These are phyloP conservation scores for Cyprinodon diabolis DNA, from an alignment of 2,797 vertebrate genomes.

Conservation along the genomic window DNA sequence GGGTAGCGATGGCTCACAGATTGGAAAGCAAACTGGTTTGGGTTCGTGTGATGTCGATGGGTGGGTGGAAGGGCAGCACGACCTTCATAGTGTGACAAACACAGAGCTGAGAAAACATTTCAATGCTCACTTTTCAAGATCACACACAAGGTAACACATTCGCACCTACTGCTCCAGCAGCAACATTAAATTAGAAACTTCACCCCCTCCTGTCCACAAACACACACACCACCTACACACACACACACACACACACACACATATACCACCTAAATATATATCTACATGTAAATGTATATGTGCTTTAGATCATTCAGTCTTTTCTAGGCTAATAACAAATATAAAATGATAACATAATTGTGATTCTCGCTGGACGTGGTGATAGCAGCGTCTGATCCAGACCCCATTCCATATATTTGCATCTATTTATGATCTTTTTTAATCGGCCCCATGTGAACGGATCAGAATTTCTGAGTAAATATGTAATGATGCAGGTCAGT, in stretches of 20 bases:
- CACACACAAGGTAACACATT: slow-evolving; percentile 15
- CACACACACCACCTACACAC: background rate
- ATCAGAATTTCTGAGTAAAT: slow-evolving; percentile 42
- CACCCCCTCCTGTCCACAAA: background rate
- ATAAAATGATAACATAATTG: slow-evolving; percentile 39
- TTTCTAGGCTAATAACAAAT: slow-evolving; percentile 13
- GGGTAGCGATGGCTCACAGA: slow-evolving; percentile 53
- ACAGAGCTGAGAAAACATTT: slow-evolving; percentile 45
- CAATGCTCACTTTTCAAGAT: slow-evolving; percentile 38
- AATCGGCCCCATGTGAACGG: slow-evolving; percentile 50
- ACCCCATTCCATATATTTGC: slow-evolving; percentile 82
- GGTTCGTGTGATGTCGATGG: slow-evolving; percentile 54
- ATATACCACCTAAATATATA: no score
- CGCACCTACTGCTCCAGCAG: background rate
- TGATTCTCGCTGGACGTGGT: slow-evolving; percentile 42
- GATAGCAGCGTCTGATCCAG: slow-evolving; percentile 62
- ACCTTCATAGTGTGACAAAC: slow-evolving; percentile 54
- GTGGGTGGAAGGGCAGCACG: slow-evolving; percentile 53
- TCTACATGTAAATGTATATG: no score
- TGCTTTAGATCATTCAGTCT: background rate
- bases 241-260: background rate
- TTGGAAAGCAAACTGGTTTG: slow-evolving; percentile 52
- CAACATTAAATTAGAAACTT: background rate
- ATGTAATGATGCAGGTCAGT: slow-evolving; percentile 34
- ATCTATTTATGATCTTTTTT: slow-evolving; percentile 73